These are phyloP conservation scores for Mystacides longicornis DNA, from an alignment of 2,888 invertebrate genomes.

Conservation along the genomic window DNA sequence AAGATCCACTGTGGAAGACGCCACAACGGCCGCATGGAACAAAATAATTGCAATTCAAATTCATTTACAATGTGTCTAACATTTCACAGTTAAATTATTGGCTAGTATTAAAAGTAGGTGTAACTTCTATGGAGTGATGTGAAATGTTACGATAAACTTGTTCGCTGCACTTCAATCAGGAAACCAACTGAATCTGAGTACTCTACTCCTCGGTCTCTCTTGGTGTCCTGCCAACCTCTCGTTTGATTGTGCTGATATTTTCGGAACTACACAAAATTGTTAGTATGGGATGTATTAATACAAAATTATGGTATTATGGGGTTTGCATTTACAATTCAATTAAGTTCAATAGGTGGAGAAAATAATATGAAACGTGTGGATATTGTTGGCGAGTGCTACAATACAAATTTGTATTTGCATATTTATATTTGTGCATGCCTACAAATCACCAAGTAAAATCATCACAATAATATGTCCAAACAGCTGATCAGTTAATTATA, in stretches of 20 bases:
- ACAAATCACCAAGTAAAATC: not conserved
- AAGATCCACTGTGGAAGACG: conserved; percentile 59
- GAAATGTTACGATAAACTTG: no score
- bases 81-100: no score
- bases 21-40: conserved; percentile 53
- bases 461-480: no score
- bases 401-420: not conserved
- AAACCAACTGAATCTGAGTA: conserved; percentile 53
- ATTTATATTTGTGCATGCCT: not conserved
- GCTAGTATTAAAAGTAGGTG: no score
- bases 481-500: no score
- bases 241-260: conserved; percentile 52
- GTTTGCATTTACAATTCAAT: not conserved
- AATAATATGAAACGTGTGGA: no score
- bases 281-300: conserved; percentile 13
- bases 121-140: no score
- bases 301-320: not conserved
- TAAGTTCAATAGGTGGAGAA: not conserved
- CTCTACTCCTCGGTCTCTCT: conserved; percentile 50
- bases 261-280: conserved; percentile 40
- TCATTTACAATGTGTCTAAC: not conserved
- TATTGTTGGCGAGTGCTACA: not conserved
- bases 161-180: conserved; percentile 36
- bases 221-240: conserved; percentile 50
- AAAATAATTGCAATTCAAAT: conserved; percentile 33